These are phyloP conservation scores for Carollia perspicillata DNA, from an alignment of 2,113 vertebrate species.

Conservation along the genomic window DNA sequence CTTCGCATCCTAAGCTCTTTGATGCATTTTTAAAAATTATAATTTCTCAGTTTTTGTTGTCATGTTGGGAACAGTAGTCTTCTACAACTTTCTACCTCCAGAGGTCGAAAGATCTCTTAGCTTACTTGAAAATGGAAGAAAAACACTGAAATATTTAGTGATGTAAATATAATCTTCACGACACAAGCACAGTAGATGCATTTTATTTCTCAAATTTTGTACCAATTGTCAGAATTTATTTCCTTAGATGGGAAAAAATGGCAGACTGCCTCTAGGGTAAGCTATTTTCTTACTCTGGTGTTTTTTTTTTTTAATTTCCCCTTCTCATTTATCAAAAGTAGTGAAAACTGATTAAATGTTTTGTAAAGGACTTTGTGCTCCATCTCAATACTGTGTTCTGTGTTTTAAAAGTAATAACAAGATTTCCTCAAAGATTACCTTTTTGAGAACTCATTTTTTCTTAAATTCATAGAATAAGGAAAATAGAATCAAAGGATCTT, in stretches of 20 bases:
- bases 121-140: background rate
- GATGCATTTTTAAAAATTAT: background rate
- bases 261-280: background rate
- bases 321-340: conserved; percentile 1
- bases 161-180: background rate
- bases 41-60: background rate
- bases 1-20: background rate
- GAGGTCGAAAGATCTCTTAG: background rate
- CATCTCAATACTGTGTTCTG: background rate
- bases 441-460: background rate
- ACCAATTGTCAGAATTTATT: background rate
- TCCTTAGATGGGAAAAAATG: background rate
- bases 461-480: background rate
- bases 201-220: background rate
- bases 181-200: background rate
- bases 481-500: background rate
- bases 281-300: background rate
- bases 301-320: background rate
- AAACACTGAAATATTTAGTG: background rate
- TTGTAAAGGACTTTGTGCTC: background rate
- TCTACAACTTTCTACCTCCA: background rate
- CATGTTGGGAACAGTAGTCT: background rate
- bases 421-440: background rate
- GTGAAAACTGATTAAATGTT: background rate
- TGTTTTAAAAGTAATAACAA: background rate